Evolutionary conservation across 2,888 invertebrate species (phyloP).

Genomic region (Pachydiplax longipennis): DNA sequence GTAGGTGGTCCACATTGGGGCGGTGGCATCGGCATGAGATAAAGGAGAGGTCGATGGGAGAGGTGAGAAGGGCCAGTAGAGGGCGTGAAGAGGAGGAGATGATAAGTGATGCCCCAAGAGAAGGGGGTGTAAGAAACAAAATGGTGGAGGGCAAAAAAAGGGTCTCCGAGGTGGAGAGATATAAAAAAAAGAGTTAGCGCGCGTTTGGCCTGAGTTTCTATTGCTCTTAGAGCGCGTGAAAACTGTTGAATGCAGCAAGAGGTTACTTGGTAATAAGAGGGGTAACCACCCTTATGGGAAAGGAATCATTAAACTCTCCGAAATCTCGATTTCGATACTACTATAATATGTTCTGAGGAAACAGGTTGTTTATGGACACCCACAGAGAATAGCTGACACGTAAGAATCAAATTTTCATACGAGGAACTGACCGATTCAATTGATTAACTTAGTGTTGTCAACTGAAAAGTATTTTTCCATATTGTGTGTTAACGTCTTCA

Average conservation of each 20-base stretch:
- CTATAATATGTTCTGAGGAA: no score
- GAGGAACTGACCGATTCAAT: no score
- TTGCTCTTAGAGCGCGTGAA: not conserved
- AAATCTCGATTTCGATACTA: no score
- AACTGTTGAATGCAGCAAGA: no score
- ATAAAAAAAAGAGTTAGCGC: not conserved
- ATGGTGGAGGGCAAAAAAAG: not conserved
- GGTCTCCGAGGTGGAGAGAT: not conserved
- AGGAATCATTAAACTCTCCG: no score
- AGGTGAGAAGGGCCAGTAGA: slow-evolving; percentile 5
- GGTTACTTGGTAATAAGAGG: not conserved
- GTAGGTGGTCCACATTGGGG: not conserved
- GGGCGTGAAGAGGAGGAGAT: not conserved
- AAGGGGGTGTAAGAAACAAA: not conserved
- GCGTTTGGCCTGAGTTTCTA: not conserved
- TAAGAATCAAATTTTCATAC: no score
- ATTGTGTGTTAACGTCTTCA: no score
- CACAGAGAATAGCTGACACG: no score
- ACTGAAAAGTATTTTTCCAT: no score
- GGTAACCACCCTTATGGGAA: not conserved
- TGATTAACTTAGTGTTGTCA: no score
- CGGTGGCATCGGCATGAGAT: not conserved
- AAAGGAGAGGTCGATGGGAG: slow-evolving; percentile 14
- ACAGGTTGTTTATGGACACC: no score
- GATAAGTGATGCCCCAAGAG: not conserved